Evolutionary conservation across 2,888 invertebrate species (phyloP), one percentile per base, ranked within the genome.

Genomic region (Drosophila paucipuncta): DNA sequence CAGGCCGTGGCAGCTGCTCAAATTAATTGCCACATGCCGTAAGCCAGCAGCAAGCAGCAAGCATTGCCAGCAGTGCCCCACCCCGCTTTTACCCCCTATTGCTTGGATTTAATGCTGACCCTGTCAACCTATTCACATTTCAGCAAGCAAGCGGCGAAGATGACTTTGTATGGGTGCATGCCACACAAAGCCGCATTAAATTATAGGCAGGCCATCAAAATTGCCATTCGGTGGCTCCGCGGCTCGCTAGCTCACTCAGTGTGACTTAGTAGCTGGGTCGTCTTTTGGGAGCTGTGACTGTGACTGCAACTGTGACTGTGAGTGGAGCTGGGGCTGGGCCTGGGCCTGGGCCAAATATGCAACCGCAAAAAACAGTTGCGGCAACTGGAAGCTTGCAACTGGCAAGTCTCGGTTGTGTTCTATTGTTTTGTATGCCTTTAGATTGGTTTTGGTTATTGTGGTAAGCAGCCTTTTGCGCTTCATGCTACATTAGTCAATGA

Each of bases 401-500:
- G 35, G 57, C 68, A 71, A 61, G 52, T 54, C 47, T 39, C 52
- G 47, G 55, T 64, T 73, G 30, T 58, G 71, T 80, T 80, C 80
- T 80, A 82, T 80, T 80, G 80, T 82, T 74, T 72, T 62, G 60
- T 63, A 74, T 82, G 70, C 63, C 80, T 73, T 80, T 76, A 85
- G 83, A 88, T 83, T 88, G 85, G 75, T 60, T 73, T 72, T 70
- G 72, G 80, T 69, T 85, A 75, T 89, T 87, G 89, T 81, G 84
- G 89, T 81, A 84, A 71, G 77, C 59, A 78, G 88, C 80, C 85
- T 85, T 85, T 71, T 87, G 87, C 89, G 85, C 85, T 85, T 89
- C 87, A 89, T 89, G 85, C 89, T 81, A 79, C 85, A 89, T 89
- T 89, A 85, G 89, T 89, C 89, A 89, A 89, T 83, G 89, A 87